A percentile compares a stretch with the other conserved stretches of the same genome.
Evolutionary conservation across 2,113 vertebrate species (phyloP).

Genomic region (Cephalopholis sonnerati): DNA sequence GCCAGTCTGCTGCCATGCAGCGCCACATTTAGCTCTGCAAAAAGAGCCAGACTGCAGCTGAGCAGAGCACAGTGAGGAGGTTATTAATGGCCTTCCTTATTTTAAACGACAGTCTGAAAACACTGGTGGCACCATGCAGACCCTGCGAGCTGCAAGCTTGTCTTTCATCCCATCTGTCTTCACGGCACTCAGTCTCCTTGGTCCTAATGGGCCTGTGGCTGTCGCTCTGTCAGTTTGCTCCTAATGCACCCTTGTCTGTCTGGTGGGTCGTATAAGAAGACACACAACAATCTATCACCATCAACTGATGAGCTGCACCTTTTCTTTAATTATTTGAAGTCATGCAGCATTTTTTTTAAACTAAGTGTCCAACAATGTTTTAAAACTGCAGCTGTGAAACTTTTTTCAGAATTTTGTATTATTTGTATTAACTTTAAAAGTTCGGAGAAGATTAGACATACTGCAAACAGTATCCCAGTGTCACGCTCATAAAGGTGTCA

Average conservation of each 20-base stretch:
- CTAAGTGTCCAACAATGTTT: not conserved
- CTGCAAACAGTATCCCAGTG: conserved; percentile 5
- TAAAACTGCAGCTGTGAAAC: not conserved
- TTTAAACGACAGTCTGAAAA: conserved; percentile 83
- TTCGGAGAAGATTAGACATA: conserved; percentile 11
- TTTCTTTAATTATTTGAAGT: conserved; percentile 49
- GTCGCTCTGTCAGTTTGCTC: conserved; percentile 58
- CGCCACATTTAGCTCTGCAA: conserved; percentile 72
- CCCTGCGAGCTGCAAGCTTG: conserved; percentile 72
- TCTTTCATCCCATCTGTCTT: conserved; percentile 82
- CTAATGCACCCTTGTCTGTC: conserved; percentile 63
- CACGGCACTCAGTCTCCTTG: conserved; percentile 59
- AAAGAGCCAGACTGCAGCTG: conserved; percentile 73
- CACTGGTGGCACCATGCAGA: conserved; percentile 76
- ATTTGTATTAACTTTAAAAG: not conserved
- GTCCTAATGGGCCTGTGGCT: conserved; percentile 71
- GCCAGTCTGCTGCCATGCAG: conserved; percentile 75
- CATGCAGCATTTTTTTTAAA: not conserved
- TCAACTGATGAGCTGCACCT: conserved; percentile 21
- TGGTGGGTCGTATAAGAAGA: conserved; percentile 39
- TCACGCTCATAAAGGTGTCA: conserved; percentile 11
- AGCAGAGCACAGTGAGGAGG: conserved; percentile 74
- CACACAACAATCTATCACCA: conserved; percentile 47
- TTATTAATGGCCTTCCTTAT: conserved; percentile 84
- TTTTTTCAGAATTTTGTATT: not conserved